Evolutionary conservation across 2,888 invertebrate species (phyloP).

Genomic region (Piscicola geometra): DNA sequence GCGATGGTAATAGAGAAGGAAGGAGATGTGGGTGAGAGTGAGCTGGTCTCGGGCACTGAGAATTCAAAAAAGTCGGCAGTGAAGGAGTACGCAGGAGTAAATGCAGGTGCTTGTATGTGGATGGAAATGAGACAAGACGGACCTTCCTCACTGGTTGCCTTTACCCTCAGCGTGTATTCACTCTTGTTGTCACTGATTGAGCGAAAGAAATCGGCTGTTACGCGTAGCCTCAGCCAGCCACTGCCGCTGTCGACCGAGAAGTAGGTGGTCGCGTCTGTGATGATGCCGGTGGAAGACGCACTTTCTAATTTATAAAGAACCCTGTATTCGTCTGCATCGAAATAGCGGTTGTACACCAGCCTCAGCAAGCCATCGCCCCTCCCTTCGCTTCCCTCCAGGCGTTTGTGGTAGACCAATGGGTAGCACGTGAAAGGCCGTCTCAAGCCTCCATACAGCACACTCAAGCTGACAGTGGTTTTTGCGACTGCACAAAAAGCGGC

Average conservation of each 20-base stretch:
- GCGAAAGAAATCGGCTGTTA: no score
- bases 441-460: neutral
- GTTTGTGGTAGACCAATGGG: neutral
- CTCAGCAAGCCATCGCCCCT: neutral
- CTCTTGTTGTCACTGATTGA: no score
- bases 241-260: neutral
- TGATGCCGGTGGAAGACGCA: no score
- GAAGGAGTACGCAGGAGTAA: conserved; percentile 1
- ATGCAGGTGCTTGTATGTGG: neutral
- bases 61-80: neutral
- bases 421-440: conserved; percentile 1
- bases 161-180: no score
- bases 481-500: conserved; percentile 10
- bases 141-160: no score
- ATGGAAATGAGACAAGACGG: neutral
- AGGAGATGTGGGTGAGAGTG: no score
- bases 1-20: conserved; percentile 2
- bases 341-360: neutral
- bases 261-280: no score
- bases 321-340: neutral
- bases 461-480: neutral
- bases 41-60: neutral
- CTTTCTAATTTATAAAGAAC: neutral
- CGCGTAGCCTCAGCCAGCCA: neutral
- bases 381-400: conserved; percentile 13